A percentile compares a stretch with the other conserved stretches of the same genome.
Conservation (phyloP, 2,113 vertebrate species). For the Campylomormyrus numenius region DNA sequence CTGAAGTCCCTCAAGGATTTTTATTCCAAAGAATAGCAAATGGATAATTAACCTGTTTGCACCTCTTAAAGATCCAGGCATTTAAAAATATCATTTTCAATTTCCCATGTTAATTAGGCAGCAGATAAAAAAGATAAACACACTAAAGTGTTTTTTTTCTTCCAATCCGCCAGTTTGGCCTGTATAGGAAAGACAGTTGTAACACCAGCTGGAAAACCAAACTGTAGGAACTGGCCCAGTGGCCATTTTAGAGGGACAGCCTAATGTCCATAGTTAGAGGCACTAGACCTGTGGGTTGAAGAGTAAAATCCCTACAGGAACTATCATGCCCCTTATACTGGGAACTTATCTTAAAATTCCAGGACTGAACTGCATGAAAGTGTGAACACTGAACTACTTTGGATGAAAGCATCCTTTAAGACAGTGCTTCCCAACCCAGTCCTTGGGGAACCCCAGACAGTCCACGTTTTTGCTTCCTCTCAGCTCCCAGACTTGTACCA, state of each 20-base stretch:
- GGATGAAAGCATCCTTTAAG: neutral
- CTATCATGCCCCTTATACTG: neutral
- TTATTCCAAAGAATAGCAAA: slow-evolving; percentile 11
- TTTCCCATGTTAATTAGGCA: slow-evolving; percentile 13
- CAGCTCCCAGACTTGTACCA: too few species aligned
- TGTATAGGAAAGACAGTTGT: neutral
- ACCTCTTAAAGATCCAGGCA: slow-evolving; percentile 3
- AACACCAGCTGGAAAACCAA: neutral
- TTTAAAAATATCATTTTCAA: slow-evolving; percentile 17
- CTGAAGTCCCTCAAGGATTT: neutral
- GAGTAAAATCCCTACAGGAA: neutral
- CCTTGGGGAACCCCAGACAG: too few species aligned
- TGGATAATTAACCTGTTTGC: slow-evolving; percentile 14
- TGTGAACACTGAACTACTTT: neutral
- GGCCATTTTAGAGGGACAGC: neutral
- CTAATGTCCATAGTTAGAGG: neutral
- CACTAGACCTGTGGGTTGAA: neutral
- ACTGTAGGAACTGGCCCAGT: neutral
- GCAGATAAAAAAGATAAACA: slow-evolving; percentile 10
- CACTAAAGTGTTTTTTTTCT: neutral
- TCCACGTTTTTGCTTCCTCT: too few species aligned
- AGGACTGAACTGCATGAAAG: neutral
- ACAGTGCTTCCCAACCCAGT: too few species aligned
- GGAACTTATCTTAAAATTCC: neutral
- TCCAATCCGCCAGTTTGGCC: neutral